phyloP scores from a whole-genome alignment of 2,888 invertebrate genomes.

The Entomobrya multifasciata region DNA sequence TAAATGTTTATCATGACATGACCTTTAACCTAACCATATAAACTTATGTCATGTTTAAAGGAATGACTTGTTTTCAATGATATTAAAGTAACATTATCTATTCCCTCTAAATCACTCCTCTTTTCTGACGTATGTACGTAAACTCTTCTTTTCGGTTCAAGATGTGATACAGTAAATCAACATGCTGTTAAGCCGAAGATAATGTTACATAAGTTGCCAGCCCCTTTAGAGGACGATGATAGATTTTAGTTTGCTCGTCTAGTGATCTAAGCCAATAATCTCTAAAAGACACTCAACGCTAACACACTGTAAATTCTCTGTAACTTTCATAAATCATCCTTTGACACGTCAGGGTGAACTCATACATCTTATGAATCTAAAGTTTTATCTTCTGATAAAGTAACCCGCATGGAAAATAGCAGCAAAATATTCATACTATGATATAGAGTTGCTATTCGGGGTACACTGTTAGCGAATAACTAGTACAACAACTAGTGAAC shows the following conservation, averaged over 20 bases:
- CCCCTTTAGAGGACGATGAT: too few species aligned
- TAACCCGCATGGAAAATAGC: neutral
- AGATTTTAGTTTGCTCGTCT: constrained; percentile 1
- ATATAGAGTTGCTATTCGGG: neutral
- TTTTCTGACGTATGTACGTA: too few species aligned
- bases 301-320: constrained; percentile 2
- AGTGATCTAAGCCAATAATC: constrained; percentile 18
- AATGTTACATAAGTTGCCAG: too few species aligned
- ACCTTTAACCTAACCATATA: neutral
- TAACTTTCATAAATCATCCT: constrained; percentile 35
- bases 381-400: too few species aligned
- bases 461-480: neutral
- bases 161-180: neutral
- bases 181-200: neutral
- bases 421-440: neutral
- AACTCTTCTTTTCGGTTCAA: too few species aligned
- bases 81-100: neutral
- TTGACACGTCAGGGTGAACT: constrained; percentile 38
- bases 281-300: constrained; percentile 28
- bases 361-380: too few species aligned
- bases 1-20: neutral
- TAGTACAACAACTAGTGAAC: neutral
- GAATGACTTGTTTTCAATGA: neutral
- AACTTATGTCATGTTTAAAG: too few species aligned
- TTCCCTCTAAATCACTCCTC: too few species aligned